phyloP scores from a whole-genome alignment of 2,888 invertebrate species.

The Antitype chi region DNA sequence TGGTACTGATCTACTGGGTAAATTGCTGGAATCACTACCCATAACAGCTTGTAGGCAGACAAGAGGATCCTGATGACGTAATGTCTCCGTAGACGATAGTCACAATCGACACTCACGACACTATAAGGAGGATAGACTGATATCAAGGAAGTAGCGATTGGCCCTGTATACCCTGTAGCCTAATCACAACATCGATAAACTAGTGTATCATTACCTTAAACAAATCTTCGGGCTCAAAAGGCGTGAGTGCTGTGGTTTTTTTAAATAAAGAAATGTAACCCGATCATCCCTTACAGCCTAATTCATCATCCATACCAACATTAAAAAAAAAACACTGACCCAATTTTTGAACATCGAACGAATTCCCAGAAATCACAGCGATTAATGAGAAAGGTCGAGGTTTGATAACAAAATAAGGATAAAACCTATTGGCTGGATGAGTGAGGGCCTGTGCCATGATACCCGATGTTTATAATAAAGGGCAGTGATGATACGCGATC shows the following conservation, averaged over 20 bases:
- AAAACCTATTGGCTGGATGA: constrained; percentile 61
- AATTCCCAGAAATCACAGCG: constrained; percentile 57
- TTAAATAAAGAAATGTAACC: constrained; percentile 18
- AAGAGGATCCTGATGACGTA: not conserved
- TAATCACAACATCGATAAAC: not conserved
- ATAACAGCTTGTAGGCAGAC: not conserved
- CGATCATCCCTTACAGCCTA: constrained; percentile 24
- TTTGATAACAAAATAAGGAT: constrained; percentile 58
- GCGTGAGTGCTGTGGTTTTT: not conserved
- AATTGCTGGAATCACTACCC: too few relatives aligned
- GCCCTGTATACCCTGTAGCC: too few relatives aligned
- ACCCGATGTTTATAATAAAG: constrained; percentile 72
- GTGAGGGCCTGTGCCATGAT: constrained; percentile 61
- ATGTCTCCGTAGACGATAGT: not conserved
- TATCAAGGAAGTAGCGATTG: not conserved
- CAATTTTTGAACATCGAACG: constrained; percentile 52
- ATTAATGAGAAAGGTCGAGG: constrained; percentile 62
- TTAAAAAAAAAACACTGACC: constrained; percentile 49
- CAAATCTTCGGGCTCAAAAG: not conserved
- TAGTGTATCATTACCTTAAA: not conserved
- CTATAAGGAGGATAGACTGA: not conserved
- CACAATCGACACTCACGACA: not conserved
- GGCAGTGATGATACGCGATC: constrained; percentile 74
- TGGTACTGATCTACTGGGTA: not conserved
- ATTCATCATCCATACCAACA: constrained; percentile 28